A percentile compares a stretch with the other conserved stretches of the same genome.
Conservation (phyloP, 2,113 vertebrate species). For the Notarius lentiginosus region DNA sequence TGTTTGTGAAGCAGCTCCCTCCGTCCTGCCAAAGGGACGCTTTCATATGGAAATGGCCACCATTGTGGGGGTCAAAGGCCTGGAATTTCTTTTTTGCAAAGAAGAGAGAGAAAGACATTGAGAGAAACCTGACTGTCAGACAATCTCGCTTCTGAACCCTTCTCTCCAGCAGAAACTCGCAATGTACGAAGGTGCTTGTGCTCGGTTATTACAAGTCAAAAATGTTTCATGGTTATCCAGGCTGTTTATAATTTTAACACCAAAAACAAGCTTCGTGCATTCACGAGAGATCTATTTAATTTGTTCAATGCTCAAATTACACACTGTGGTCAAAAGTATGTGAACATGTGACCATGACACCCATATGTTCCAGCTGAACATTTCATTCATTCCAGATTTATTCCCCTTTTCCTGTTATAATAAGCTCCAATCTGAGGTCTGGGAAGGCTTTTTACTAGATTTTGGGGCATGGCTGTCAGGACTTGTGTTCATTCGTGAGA, state of each 20-base stretch:
- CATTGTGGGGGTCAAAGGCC: slow-evolving; percentile 12
- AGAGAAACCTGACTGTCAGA: neutral
- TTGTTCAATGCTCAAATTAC: neutral
- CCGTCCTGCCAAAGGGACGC: neutral
- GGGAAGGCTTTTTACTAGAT: no score
- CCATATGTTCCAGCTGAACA: no score
- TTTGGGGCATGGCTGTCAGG: no score
- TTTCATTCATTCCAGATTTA: no score
- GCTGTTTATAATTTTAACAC: neutral
- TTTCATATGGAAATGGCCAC: slow-evolving; percentile 16
- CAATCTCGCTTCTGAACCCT: neutral
- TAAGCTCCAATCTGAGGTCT: neutral
- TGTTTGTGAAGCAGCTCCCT: slow-evolving; percentile 19
- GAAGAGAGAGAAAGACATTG: neutral
- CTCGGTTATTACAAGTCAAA: neutral
- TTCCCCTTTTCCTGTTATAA: no score
- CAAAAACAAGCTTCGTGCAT: neutral
- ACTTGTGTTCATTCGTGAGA: neutral
- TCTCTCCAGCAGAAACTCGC: neutral
- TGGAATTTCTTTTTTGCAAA: slow-evolving; percentile 8
- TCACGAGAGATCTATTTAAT: no score
- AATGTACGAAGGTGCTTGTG: neutral
- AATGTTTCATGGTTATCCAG: neutral
- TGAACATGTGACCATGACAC: neutral
- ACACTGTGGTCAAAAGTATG: neutral